Conservation (phyloP, 1,140 invertebrate genomes). For the Pteromalus puparum region DNA sequence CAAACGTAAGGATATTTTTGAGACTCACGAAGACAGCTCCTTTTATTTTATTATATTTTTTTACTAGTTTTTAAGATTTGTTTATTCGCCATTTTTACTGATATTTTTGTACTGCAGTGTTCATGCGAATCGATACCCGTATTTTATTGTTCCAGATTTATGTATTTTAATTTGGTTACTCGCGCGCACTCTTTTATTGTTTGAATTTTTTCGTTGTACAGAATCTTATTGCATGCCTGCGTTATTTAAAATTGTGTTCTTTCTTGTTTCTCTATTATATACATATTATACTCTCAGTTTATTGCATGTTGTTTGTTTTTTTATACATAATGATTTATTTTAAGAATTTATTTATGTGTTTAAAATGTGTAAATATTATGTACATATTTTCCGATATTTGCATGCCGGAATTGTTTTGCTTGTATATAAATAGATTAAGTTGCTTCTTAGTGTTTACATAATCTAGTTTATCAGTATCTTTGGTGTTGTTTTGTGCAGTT, state of each 20-base stretch:
- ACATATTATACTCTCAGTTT: conserved; percentile 2
- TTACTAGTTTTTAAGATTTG: background rate
- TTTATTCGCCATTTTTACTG: background rate
- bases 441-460: background rate
- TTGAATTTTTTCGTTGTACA: background rate
- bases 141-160: conserved; percentile 33
- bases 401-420: conserved; percentile 12
- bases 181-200: conserved; percentile 19
- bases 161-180: conserved; percentile 37
- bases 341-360: background rate
- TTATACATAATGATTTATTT: conserved; percentile 4
- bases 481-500: background rate
- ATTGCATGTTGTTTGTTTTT: conserved; percentile 6
- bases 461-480: background rate
- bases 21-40: background rate
- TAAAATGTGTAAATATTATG: background rate
- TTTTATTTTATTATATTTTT: background rate
- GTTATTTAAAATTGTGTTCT: background rate
- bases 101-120: background rate
- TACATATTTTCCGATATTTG: background rate
- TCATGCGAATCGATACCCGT: conserved; percentile 41
- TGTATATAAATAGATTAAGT: conserved; percentile 35
- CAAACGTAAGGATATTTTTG: conserved; percentile 23
- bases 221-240: background rate
- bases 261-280: conserved; percentile 8